Base-by-base conservation (phyloP, 2,888 invertebrate genomes). In the Diadegma fenestrale region DNA sequence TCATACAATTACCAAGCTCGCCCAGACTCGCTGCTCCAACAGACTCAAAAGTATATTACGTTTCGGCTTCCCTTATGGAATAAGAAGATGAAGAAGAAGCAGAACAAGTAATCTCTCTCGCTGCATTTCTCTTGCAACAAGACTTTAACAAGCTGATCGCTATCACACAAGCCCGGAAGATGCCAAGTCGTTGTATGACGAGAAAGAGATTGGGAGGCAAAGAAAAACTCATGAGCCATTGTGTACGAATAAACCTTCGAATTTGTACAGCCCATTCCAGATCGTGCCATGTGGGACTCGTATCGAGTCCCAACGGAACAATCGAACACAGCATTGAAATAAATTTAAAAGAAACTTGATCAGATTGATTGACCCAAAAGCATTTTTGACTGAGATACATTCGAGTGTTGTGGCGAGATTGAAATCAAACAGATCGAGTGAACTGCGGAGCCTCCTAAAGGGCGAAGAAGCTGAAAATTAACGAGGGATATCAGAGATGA, bases 61-160 rank as follows among this genome's bases (percentile, higher is more conserved):
- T 88, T 85, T 87, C 85, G 85, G 86, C 58, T 72, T 86, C 78
- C 73, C 80, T 77, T 68, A 77, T 64, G 66, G 64, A 66, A 75
- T 66, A 51, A 76, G n/a, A 45, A 58, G 64, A 79, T 45, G 72
- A 81, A 66, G 51, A 45, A 43, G 61, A 43, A 51, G 78, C 72
- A 48, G 71, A 79, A 80, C 78, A 80, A 83, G 82, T 79, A 85
- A 85, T 85, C 75, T 82, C 75, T 82, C 71, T 82, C 26, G 48
- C 33, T 17, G 61, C 58, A 48, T 78, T 58, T 64, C 69, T 66
- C 75, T 76, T 75, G 87, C 87, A 87, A 83, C 87, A 87, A 89
- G 87, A 89, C 89, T 90, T 91, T 93, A 93, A 93, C 93, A 92
- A 93, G 93, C 93, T 93, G 93, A 93, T 93, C 89, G 82, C 88